Base-by-base conservation (phyloP, 1,140 invertebrate genomes). In the Potamilus streckersoni region DNA sequence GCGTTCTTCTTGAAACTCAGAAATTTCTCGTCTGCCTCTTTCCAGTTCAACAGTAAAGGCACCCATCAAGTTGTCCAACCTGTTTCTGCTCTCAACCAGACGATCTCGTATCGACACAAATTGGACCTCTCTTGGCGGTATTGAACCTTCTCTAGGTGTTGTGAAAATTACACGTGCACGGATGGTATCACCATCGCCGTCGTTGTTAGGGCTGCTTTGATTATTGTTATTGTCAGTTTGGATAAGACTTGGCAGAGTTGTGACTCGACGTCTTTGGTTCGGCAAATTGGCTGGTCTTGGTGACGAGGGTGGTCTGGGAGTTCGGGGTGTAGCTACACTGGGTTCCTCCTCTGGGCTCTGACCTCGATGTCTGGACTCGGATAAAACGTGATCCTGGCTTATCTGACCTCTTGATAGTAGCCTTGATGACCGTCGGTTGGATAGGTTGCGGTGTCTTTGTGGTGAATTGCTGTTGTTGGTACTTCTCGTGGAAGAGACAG, bases 21-120 rank as follows among this genome's bases (percentile, higher is more conserved):
- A 69, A 59, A 87, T 76, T 61, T 83, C 82, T 3, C 75, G 69
- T 57, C 82, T 80, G 4, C 83, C 84, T 65, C 80, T 69, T 57
- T 87, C 85, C 14, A 85, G 66, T 71, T 86, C 86, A 5, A 77
- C 74, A 0, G 79, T 76, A 71, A 86, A 87, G 14, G 80, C 77
- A 19, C 73, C 77, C 86, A 87, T 85, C 17, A 87, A 67, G n/a
- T 73, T 76, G 59, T 85, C 82, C 49, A 87, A 63, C 65, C 85
- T 58, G 57, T 77, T 78, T 31, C 85, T 74, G 65, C 85, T 85
- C 65, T 86, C 86, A 66, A 83, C 75, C 20, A 87, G 80, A 13
- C 83, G 79, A 20, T 85, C 79, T 11, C 85, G 78, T 60, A 87
- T 83, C 31, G 70, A 62, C n/a, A 63, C 69, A 23, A 77, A 77